Evolutionary conservation across 2,113 vertebrate species (phyloP), one percentile per base, ranked within the genome.

Genomic region (Pedionomus torquatus): DNA sequence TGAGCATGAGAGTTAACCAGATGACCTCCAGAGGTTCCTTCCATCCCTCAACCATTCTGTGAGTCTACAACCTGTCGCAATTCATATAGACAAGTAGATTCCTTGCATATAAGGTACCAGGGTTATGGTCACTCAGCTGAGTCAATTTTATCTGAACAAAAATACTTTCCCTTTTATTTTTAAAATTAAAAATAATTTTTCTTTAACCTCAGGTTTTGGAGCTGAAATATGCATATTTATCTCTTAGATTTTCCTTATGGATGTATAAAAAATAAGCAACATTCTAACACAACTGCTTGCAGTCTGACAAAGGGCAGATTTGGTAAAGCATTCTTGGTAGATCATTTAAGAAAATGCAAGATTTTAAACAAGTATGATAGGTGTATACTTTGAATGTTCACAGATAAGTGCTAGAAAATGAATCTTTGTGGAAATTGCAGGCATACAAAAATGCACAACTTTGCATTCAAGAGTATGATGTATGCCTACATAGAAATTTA

Each of bases 221-320:
- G 17, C 11, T 69, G 33, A 44, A 76, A 55, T 15, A 41, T 0
- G 0, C 3, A 19, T 46, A 69, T 87, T 84, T 57, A 11, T 30
- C 16, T 90, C 16, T 20, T 16, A 37, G 5, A 1, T 31, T n/a
- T 63, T 7, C 14, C 15, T 31, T 5, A 9, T 2, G 2, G 14
- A 80, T 37, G 18, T 37, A 17, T 41, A 63, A 13, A 33, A 54
- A 19, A n/a, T 5, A 46, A 28, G 0, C 48, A 17, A 3, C 2
- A 31, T 75, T 87, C 19, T 75, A 37, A 58, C 33, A 55, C 31
- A 70, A 39, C 4, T 46, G 8, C 8, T 81, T 71, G 31, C 15
- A 57, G 17, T 65, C 31, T 91, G 28, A 63, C 7, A 83, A 83
- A 69, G 5, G 5, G 24, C 17, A 66, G 4, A 71, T 83, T 41